A percentile compares a stretch with the other conserved stretches of the same genome.
Evolutionary conservation across 2,888 invertebrate species (phyloP).

Genomic region (Acrocera orbiculus): DNA sequence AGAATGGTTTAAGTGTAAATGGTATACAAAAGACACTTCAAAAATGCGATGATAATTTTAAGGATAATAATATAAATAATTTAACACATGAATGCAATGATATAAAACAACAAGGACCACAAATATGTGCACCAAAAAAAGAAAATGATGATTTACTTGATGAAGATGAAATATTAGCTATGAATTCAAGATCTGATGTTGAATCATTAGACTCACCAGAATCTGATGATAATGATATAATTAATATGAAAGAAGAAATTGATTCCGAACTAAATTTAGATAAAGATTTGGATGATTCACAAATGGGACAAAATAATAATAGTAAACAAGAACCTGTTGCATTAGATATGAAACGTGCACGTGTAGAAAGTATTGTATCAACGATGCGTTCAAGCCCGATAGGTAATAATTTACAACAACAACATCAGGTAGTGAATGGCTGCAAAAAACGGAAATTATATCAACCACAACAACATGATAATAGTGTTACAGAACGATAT

Average conservation of each 20-base stretch:
- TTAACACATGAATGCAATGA: too few species aligned
- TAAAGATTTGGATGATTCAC: slow-evolving; percentile 28
- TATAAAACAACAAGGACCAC: too few species aligned
- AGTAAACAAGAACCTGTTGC: slow-evolving; percentile 36
- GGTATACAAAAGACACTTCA: too few species aligned
- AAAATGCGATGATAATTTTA: slow-evolving; percentile 4
- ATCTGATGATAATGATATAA: slow-evolving; percentile 33
- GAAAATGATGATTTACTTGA: slow-evolving; percentile 27
- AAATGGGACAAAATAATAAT: slow-evolving; percentile 8
- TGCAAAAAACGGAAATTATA: slow-evolving; percentile 92
- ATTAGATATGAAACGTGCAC: slow-evolving; percentile 74
- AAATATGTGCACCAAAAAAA: too few species aligned
- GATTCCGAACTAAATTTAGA: slow-evolving; percentile 45
- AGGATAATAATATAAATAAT: slow-evolving; percentile 19
- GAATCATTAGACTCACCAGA: slow-evolving; percentile 40
- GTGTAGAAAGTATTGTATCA: slow-evolving; percentile 89
- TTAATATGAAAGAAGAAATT: slow-evolving; percentile 47
- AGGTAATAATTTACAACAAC: slow-evolving; percentile 46
- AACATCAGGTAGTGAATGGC: slow-evolving; percentile 46
- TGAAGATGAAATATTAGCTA: slow-evolving; percentile 27
- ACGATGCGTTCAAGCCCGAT: slow-evolving; percentile 73
- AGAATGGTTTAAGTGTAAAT: slow-evolving; percentile 9
- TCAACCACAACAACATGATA: slow-evolving; percentile 83
- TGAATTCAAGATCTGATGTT: slow-evolving; percentile 27
- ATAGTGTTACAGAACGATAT: slow-evolving; percentile 43